A percentile compares a stretch with the other conserved stretches of the same genome.
Conservation (phyloP, 2,888 invertebrate species). For the Ophraella communa region DNA sequence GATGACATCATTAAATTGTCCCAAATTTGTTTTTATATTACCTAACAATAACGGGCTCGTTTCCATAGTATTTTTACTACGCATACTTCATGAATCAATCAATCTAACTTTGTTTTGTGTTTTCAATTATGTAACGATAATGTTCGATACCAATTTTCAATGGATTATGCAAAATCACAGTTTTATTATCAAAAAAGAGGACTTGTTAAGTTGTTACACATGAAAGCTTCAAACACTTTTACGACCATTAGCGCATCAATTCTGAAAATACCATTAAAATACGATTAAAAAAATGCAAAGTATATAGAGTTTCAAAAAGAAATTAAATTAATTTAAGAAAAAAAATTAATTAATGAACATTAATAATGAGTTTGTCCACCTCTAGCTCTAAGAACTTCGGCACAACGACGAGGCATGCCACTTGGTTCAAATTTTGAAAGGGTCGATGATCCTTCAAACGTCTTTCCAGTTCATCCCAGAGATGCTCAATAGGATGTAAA, state of each 20-base stretch:
- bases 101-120: slow-evolving; percentile 3
- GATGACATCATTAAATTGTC: slow-evolving; percentile 5
- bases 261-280: too few species aligned
- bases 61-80: slow-evolving; percentile 26
- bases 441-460: too few species aligned
- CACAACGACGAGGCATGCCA: too few species aligned
- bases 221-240: slow-evolving; percentile 22
- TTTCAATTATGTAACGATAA: slow-evolving; percentile 26
- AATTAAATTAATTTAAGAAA: too few species aligned
- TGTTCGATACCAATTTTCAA: slow-evolving; percentile 28
- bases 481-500: too few species aligned
- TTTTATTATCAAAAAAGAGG: slow-evolving; percentile 37
- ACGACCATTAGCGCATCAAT: slow-evolving; percentile 5
- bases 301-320: too few species aligned
- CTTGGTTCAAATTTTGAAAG: too few species aligned
- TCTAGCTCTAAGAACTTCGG: too few species aligned
- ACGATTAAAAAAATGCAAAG: too few species aligned
- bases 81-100: slow-evolving; percentile 14
- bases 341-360: too few species aligned
- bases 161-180: slow-evolving; percentile 34
- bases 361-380: too few species aligned
- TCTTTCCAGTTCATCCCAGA: too few species aligned
- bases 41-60: slow-evolving; percentile 5
- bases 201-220: slow-evolving; percentile 31
- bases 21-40: not conserved